These are phyloP conservation scores for Drosophila koepferae DNA, from an alignment of 2,888 invertebrate species.

Conservation along the genomic window DNA sequence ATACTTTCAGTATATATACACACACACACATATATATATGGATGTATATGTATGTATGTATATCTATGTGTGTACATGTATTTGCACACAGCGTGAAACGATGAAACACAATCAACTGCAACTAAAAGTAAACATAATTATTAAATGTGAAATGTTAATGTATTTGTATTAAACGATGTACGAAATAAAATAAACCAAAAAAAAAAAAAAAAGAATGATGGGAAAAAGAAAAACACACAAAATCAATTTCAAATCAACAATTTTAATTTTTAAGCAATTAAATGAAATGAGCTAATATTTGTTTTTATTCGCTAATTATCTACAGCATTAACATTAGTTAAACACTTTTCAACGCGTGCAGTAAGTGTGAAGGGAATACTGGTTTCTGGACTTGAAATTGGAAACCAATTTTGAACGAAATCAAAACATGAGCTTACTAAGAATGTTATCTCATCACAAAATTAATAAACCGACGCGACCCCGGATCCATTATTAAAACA, in stretches of 20 bases:
- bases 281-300: conserved; percentile 2
- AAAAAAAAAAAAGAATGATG: conserved; percentile 23
- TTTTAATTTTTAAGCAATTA: background rate
- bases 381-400: background rate
- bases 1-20: conserved; percentile 8
- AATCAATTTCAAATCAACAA: conserved; percentile 34
- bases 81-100: conserved; percentile 56
- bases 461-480: background rate
- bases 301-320: background rate
- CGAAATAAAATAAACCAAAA: conserved; percentile 34
- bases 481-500: background rate
- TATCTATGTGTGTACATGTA: conserved; percentile 11
- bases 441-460: background rate
- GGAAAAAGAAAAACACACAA: conserved; percentile 4
- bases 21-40: background rate
- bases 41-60: conserved; percentile 12
- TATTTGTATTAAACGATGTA: conserved; percentile 77
- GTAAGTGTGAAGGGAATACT: background rate
- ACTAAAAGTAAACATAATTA: conserved; percentile 71
- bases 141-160: conserved; percentile 79
- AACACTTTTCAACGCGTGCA: background rate
- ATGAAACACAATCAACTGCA: conserved; percentile 71
- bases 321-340: background rate
- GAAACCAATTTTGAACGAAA: background rate
- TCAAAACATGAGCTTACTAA: background rate